Evolutionary conservation across 2,113 vertebrate species (phyloP), one percentile per base, ranked within the genome.

Genomic region (Labeo catla): DNA sequence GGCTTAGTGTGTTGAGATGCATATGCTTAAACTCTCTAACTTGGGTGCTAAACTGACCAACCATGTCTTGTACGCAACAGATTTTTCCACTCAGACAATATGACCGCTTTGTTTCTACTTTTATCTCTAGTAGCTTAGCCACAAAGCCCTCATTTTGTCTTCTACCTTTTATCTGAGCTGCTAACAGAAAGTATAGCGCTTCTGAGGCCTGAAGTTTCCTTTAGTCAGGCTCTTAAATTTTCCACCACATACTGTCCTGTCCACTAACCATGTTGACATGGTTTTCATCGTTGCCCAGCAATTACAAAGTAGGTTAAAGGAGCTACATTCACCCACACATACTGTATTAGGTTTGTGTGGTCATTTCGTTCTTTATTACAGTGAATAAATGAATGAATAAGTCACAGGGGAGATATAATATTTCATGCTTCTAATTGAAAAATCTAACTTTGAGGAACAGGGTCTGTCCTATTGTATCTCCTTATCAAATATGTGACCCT

Each of bases 161-260:
- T 39, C 5, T 73, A 34, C 23, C 70, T 84, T 84, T 61, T 61
- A 28, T 59, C 57, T 80, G 57, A 61, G 34, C 39, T 2, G 12
- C 43, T 21, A 28, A 11, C 19, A 28, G 16, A 76, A 63, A 49
- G 34, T 43, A 23, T 15, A 16, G 57, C 74, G 7, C 74, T 82
- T 85, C 61, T 49, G 65, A 73, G 36, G 19, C 49, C 59, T 57
- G n/a, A 88, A 77, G 72, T 82, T 88, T 88, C 84, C 87, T 81
- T 76, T 77, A 47, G 70, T 85, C 72, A 47, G 7, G 15, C 61
- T 88, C 16, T 39, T 50, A 47, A 78, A 28, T 19, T 59, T 45
- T 83, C 81, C 81, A 70, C 28, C 63, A 52, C 65, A 81, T 16
- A 54, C 16, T 68, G 28, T 83, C 81, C 65, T 81, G 80, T 82